Conservation (phyloP, 2,113 vertebrate species). For the Acinonyx jubatus region DNA sequence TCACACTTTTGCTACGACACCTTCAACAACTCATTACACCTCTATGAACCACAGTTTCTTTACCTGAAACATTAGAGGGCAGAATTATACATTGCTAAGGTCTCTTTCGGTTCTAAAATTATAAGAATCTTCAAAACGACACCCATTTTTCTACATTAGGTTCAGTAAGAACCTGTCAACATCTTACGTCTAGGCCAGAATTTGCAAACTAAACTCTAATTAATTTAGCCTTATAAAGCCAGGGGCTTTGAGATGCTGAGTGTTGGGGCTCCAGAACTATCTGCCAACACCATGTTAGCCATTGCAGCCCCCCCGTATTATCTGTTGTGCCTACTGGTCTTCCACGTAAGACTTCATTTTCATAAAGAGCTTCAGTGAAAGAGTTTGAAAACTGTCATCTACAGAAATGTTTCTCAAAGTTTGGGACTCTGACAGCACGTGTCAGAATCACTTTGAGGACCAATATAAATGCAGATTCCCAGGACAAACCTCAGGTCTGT, state of each 20-base stretch:
- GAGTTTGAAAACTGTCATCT: background rate
- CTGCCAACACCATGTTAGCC: background rate
- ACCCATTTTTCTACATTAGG: background rate
- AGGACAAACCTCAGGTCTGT: background rate
- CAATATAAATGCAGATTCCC: background rate
- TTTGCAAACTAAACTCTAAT: background rate
- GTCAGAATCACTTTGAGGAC: background rate
- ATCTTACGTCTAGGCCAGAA: background rate
- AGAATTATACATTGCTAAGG: background rate
- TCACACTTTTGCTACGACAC: background rate
- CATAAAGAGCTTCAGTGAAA: background rate
- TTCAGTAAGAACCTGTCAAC: background rate
- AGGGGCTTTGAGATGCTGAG: background rate
- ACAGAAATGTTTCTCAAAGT: background rate
- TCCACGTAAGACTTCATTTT: background rate
- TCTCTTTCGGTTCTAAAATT: background rate
- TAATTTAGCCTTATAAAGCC: background rate
- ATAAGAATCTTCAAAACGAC: background rate
- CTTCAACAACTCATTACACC: background rate
- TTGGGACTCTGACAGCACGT: background rate
- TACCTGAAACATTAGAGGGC: background rate
- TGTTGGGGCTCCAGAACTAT: background rate
- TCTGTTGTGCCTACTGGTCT: background rate
- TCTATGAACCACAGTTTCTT: background rate
- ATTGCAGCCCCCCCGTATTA: background rate